Evolutionary conservation across 2,113 vertebrate genomes (phyloP), one percentile per base, ranked within the genome.

Genomic region (Hyperopisus bebe): DNA sequence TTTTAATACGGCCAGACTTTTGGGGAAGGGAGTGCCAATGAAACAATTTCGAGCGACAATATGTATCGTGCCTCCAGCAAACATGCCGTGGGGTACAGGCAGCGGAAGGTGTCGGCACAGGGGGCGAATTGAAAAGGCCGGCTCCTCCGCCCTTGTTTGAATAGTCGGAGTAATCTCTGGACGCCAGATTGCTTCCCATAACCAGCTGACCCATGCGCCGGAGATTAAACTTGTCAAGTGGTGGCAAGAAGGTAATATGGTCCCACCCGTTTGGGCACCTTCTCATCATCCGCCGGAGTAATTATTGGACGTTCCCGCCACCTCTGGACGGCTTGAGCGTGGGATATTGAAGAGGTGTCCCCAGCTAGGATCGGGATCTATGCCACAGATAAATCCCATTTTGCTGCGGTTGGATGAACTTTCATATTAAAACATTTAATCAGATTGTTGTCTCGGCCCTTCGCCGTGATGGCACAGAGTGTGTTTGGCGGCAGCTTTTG

Each of bases 141-240:
- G 15, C 4, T 21, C 11, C 85, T 47, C 50, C n/a, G 31, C 19
- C 85, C 31, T 27, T 87, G 85, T 94, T 94, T 93, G 91, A 95
- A 94, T 93, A 91, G 91, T 90, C 88, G 51, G 88, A 88, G 90
- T 92, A 91, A 92, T 90, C 92, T 92, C 88, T 93, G 93, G 93
- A 93, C 92, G 91, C 89, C 93, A 93, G 44, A 94, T 93, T 90
- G 91, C 92, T 92, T 93, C 82, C 24, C 19, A 24, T 91, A 91
- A 92, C 91, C 93, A 92, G 93, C 91, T 89, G 91, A 94, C 92
- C 93, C 91, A 88, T 95, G 94, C 93, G 93, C 92, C 90, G 83
- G 91, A 92, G 93, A 93, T 94, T 92, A 92, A 92, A 95, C 93
- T 94, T 94, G 91, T 92, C 92, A 90, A 62, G 91, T 90, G 90